Evolutionary conservation across 2,113 vertebrate genomes (phyloP).

Genomic region (Origma solitaria): DNA sequence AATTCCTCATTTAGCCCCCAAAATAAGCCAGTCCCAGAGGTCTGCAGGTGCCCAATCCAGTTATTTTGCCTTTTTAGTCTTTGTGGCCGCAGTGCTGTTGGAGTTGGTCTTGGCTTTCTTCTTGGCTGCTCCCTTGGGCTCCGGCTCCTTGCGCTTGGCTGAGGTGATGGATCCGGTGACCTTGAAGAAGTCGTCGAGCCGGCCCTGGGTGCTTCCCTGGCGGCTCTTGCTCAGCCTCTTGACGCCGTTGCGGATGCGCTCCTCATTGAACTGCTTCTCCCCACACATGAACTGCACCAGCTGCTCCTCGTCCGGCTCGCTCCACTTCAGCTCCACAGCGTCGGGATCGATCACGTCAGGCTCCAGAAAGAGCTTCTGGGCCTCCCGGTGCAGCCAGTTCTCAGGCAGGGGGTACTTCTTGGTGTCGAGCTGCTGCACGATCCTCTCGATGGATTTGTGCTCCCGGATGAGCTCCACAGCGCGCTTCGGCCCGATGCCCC

Average conservation of each 20-base stretch:
- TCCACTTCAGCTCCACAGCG: constrained; percentile 86
- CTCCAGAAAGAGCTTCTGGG: constrained; percentile 85
- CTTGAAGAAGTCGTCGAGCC: constrained; percentile 93
- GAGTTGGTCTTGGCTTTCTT: constrained; percentile 84
- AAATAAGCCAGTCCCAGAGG: rapidly evolving
- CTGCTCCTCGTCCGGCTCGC: constrained; percentile 82
- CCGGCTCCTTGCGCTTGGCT: constrained; percentile 86
- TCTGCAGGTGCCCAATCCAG: rapidly evolving
- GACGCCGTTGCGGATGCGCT: constrained; percentile 86
- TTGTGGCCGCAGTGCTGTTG: constrained; percentile 66
- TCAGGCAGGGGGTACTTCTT: constrained; percentile 87
- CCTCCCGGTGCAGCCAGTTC: constrained; percentile 91
- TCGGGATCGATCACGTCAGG: constrained; percentile 85
- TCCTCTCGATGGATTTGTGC: constrained; percentile 89
- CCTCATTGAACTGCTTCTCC: constrained; percentile 96
- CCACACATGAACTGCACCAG: constrained; percentile 87
- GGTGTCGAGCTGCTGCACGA: constrained; percentile 85
- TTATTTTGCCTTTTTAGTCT: constrained; percentile 83
- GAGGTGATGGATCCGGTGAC: constrained; percentile 92
- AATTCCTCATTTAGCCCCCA: not conserved
- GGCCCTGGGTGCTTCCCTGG: constrained; percentile 93
- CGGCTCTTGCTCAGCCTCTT: constrained; percentile 88
- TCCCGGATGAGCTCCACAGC: constrained; percentile 93
- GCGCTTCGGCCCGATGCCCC: constrained; percentile 93
- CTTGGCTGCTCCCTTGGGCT: constrained; percentile 82